These are phyloP conservation scores for Arremon aurantiirostris DNA, from an alignment of 2,797 vertebrate species.

Conservation along the genomic window DNA sequence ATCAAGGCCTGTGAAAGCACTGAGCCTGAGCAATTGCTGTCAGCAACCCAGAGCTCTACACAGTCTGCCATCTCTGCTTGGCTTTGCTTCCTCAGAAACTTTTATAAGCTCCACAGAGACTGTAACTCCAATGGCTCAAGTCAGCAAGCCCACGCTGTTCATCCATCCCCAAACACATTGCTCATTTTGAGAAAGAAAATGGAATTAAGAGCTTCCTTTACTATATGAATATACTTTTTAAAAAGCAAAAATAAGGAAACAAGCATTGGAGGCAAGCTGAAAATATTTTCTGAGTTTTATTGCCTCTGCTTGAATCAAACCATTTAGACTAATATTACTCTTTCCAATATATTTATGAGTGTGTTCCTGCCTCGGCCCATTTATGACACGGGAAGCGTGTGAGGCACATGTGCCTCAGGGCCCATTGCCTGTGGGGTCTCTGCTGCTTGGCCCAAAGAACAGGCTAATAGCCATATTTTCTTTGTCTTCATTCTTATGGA, in stretches of 20 bases:
- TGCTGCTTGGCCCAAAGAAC: not conserved
- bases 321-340: constrained; percentile 5
- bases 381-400: constrained; percentile 10
- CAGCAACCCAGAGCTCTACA: not conserved
- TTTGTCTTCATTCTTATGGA: constrained; percentile 42
- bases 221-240: not conserved
- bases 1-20: not conserved
- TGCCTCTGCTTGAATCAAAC: constrained; percentile 3
- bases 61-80: not conserved
- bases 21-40: not conserved
- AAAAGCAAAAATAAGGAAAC: not conserved
- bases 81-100: constrained; percentile 22
- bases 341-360: constrained; percentile 20
- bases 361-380: constrained; percentile 14
- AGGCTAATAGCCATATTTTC: constrained; percentile 27
- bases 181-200: constrained; percentile 9
- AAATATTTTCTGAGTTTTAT: not conserved
- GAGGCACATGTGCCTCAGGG: not conserved
- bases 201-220: not conserved
- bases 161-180: not conserved
- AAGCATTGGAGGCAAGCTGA: not conserved
- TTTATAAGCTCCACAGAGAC: not conserved
- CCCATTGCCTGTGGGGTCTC: not conserved
- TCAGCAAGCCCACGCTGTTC: not conserved
- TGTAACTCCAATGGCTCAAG: not conserved